Conservation (phyloP, 2,113 vertebrate genomes). For the Tyto alba region DNA sequence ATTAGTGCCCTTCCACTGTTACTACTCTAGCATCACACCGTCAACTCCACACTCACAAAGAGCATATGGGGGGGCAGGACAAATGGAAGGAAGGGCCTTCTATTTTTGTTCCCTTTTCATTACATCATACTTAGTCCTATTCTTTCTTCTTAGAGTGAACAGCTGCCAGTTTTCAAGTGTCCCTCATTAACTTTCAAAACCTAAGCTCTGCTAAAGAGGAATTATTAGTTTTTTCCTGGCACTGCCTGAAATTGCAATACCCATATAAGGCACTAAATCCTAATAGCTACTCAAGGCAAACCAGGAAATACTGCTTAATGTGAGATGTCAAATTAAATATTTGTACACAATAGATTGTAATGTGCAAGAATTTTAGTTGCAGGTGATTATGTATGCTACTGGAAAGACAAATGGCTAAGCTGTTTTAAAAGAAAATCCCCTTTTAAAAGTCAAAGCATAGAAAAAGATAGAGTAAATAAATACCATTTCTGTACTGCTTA, state of each 20-base stretch:
- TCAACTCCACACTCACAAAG: neutral
- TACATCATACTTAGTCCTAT: neutral
- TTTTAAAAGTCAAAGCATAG: neutral
- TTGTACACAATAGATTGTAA: neutral
- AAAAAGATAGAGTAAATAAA: neutral
- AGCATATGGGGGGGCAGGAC: neutral
- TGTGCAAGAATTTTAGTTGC: neutral
- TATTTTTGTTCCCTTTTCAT: neutral
- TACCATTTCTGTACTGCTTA: neutral
- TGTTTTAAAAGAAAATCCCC: neutral
- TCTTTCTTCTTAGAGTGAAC: slow-evolving; percentile 27
- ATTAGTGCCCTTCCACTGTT: neutral
- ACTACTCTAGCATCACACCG: neutral
- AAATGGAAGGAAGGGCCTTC: neutral
- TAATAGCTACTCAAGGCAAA: slow-evolving; percentile 19
- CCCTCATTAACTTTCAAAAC: slow-evolving; percentile 63
- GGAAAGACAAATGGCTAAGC: neutral
- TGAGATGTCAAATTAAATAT: neutral
- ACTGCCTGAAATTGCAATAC: slow-evolving; percentile 19
- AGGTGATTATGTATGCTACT: neutral
- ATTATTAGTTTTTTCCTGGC: slow-evolving; percentile 63
- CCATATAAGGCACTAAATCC: slow-evolving; percentile 14
- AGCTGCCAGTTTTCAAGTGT: slow-evolving; percentile 62
- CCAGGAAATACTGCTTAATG: neutral
- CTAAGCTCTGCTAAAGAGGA: slow-evolving; percentile 41